Conservation (phyloP, 1,140 invertebrate species). For the Popillia japonica region DNA sequence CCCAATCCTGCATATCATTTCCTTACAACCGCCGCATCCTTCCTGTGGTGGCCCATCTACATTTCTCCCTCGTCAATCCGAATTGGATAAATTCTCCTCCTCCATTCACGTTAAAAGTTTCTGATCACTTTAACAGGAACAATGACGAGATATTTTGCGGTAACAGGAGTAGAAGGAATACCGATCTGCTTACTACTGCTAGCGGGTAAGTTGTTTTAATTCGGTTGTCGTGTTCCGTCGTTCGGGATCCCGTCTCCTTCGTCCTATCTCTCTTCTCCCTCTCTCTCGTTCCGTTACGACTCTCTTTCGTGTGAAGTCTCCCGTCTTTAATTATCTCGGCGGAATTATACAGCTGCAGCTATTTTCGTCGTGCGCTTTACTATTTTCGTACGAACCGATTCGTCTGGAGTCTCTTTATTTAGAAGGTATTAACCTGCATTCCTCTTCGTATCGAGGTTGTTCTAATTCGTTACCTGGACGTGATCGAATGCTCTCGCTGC, state of each 20-base stretch:
- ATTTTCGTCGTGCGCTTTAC: slow-evolving; percentile 20
- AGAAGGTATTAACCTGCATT: slow-evolving; percentile 24
- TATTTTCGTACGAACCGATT: slow-evolving; percentile 23
- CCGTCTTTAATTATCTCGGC: not conserved
- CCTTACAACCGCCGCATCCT: not conserved
- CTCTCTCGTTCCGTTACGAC: not conserved
- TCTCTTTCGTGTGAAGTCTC: not conserved
- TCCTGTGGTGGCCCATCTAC: not conserved
- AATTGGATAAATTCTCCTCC: slow-evolving; percentile 11
- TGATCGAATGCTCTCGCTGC: not conserved
- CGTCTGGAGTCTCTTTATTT: slow-evolving; percentile 28
- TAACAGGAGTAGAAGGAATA: not conserved
- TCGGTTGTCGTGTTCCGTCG: not conserved
- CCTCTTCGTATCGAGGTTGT: not conserved
- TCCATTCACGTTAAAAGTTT: slow-evolving; percentile 16
- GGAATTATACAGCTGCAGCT: slow-evolving; percentile 12
- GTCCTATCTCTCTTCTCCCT: not conserved
- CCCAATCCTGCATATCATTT: not conserved
- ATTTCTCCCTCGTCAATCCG: not conserved
- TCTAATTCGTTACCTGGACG: slow-evolving; percentile 9
- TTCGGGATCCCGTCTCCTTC: not conserved
- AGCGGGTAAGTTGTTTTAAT: slow-evolving; percentile 5
- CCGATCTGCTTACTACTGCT: not conserved
- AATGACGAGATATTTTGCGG: slow-evolving; percentile 28
- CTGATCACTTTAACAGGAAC: slow-evolving; percentile 19